Evolutionary conservation across 2,797 vertebrate species (phyloP), one percentile per base, ranked within the genome.

Genomic region (Pantherophis vulpinus): DNA sequence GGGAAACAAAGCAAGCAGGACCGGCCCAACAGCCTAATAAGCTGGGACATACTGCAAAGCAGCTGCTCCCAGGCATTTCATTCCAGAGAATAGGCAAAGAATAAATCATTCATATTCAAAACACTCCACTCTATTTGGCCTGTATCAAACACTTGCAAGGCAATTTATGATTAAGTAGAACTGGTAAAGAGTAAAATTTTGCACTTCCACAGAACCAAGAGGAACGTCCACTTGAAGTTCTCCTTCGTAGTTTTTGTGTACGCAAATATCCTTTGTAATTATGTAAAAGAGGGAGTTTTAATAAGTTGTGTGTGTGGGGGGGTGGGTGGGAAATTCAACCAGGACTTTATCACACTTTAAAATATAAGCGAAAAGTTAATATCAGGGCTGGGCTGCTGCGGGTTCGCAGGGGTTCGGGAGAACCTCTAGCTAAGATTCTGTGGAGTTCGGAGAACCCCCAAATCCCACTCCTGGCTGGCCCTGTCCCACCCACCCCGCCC

Each of bases 1-100:
- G n/a, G 60, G 55, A 89, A 54, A 91, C 58, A 89, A 92, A 91
- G 92, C 90, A 89, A 90, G 94, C 54, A 70, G 74, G 90, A 93
- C 92, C 7, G 29, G 89, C 86, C 87, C 86, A 89, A 42, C 86
- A 86, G 58, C 90, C 91, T 91, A 89, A 25, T 9, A 66, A 29
- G 20, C 83, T 91, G 59, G 86, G 89, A 93, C 87, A 86, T 58
- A 23, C 16, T 56, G 51, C 93, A 91, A 51, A 51, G 51, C 70
- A 63, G 70, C 86, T 60, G n/a, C 70, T 93, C 90, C 87, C 93
- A 86, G 86, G 47, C 87, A 51, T 89, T 86, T 86, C 87, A 66
- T 66, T 91, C 87, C 51, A 54, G 32, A 29, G 18, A 93, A 66
- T 7, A 91, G 54, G 87, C 32, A 56, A 63, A 91, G 27, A 66